phyloP scores from a whole-genome alignment of 2,797 vertebrate species.

The Malacoctenus gilli region DNA sequence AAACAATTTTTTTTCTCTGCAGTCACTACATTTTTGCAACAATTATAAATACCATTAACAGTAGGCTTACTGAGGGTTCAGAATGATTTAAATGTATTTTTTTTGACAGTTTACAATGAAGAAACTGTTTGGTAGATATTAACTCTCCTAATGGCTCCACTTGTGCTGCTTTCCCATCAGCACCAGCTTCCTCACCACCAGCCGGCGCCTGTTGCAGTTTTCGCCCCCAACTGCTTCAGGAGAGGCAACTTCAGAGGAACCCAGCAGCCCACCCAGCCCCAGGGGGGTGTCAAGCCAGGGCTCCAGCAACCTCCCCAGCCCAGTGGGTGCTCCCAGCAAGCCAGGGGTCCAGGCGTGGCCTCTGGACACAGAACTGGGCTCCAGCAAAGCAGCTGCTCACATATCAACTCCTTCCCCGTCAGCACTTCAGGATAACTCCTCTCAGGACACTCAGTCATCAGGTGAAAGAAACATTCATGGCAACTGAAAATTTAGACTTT shows the following conservation, averaged over 20 bases:
- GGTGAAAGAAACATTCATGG: slow-evolving; percentile 50
- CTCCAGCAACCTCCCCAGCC: slow-evolving; percentile 81
- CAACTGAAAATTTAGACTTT: not conserved
- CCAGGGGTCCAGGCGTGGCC: slow-evolving; percentile 67
- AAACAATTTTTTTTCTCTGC: too few species aligned
- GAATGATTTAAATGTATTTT: too few species aligned
- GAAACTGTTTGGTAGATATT: too few species aligned
- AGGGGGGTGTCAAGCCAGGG: slow-evolving; percentile 71
- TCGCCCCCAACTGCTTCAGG: slow-evolving; percentile 68
- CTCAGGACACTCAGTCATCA: slow-evolving; percentile 85
- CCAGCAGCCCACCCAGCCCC: slow-evolving; percentile 75
- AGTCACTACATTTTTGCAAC: too few species aligned
- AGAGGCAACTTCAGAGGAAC: slow-evolving; percentile 68
- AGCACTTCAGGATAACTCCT: slow-evolving; percentile 76
- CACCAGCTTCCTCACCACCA: slow-evolving; percentile 82
- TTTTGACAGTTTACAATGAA: too few species aligned
- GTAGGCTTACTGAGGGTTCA: too few species aligned
- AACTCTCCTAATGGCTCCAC: not conserved
- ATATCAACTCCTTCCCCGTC: slow-evolving; percentile 71
- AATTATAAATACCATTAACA: too few species aligned
- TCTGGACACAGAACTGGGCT: slow-evolving; percentile 59
- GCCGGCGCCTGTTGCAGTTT: slow-evolving; percentile 68
- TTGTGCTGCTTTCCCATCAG: slow-evolving; percentile 54
- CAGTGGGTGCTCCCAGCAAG: slow-evolving; percentile 61
- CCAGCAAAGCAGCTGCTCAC: slow-evolving; percentile 48